Evolutionary conservation across 1,140 invertebrate species (phyloP).

Genomic region (Micrasema longulum): DNA sequence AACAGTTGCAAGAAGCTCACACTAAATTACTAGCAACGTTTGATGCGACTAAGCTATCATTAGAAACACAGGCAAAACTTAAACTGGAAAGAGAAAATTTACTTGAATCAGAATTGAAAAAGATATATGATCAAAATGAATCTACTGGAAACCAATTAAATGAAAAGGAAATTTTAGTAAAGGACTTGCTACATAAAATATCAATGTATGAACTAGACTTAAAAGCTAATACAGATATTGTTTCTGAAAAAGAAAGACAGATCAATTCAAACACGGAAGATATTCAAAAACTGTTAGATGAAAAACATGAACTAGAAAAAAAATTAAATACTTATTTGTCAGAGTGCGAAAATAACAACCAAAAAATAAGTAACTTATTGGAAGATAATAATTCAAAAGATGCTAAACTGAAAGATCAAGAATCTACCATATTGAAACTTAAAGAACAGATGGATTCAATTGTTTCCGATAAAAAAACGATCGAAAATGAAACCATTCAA

Average conservation of each 20-base stretch:
- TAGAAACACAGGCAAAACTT: slow-evolving; percentile 61
- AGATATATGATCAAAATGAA: slow-evolving; percentile 57
- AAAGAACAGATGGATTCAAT: slow-evolving; percentile 57
- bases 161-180: slow-evolving; percentile 64
- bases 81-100: slow-evolving; percentile 57
- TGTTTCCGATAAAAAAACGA: slow-evolving; percentile 38
- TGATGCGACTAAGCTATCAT: slow-evolving; percentile 59
- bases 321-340: slow-evolving; percentile 59
- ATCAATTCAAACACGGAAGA: slow-evolving; percentile 66
- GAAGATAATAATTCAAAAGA: slow-evolving; percentile 63
- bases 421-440: slow-evolving; percentile 59
- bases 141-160: slow-evolving; percentile 57
- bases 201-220: slow-evolving; percentile 65
- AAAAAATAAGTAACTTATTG: slow-evolving; percentile 62
- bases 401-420: slow-evolving; percentile 61
- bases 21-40: slow-evolving; percentile 62
- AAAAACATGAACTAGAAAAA: slow-evolving; percentile 64
- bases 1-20: slow-evolving; percentile 63
- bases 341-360: slow-evolving; percentile 59
- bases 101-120: slow-evolving; percentile 58
- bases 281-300: slow-evolving; percentile 65
- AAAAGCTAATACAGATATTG: slow-evolving; percentile 64
- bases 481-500: slow-evolving; percentile 9
- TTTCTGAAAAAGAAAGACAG: slow-evolving; percentile 66
- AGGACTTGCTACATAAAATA: slow-evolving; percentile 63